Evolutionary conservation across 2,113 vertebrate genomes (phyloP), one percentile per base, ranked within the genome.

Genomic region (Hirundichthys speculiger): DNA sequence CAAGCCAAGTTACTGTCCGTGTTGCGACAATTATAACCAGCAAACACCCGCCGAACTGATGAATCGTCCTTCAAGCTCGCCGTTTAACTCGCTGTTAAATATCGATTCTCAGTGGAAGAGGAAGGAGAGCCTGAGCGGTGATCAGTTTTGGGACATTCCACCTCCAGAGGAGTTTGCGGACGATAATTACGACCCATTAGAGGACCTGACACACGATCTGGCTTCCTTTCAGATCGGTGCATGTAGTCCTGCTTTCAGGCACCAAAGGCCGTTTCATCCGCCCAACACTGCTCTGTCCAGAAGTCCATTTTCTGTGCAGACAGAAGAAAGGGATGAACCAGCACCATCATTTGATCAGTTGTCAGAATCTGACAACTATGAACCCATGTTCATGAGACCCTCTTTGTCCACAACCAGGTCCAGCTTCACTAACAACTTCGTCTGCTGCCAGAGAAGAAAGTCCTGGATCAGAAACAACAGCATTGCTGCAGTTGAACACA

Each of bases 161-260:
- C 91, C 91, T 40, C 91, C 92, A 1, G 22, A 54, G 56, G 84
- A 89, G 56, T 94, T 93, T 85, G 84, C 91, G 53, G 87, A 91
- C 80, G 61, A 79, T 10, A 79, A 82, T 54, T 52, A 3, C 13
- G 67, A 47, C 21, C 66, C 64, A 27, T 45, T 89, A 52, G 84
- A 91, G 34, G 85, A 85, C 30, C 56, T 86, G 58, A 71, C 79
- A 41, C 80, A 87, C 18, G 77, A 82, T 8, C 20, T 88, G 25
- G 79, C 79, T 24, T 90, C 78, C 10, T 75, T 73, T 56, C 52
- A 76, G 46, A 65, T 77, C 45, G 78, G 54, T 3, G 47, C 73
- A 1, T 64, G 12, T 42, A 74, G 73, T 45, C 77, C 78, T 47
- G 70, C 64, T 2, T 53, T 15, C 14, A 46, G 25, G 19, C 30